A percentile compares a stretch with the other conserved stretches of the same genome.
Conservation (phyloP, 2,797 vertebrate species). For the Lateolabrax maculatus region DNA sequence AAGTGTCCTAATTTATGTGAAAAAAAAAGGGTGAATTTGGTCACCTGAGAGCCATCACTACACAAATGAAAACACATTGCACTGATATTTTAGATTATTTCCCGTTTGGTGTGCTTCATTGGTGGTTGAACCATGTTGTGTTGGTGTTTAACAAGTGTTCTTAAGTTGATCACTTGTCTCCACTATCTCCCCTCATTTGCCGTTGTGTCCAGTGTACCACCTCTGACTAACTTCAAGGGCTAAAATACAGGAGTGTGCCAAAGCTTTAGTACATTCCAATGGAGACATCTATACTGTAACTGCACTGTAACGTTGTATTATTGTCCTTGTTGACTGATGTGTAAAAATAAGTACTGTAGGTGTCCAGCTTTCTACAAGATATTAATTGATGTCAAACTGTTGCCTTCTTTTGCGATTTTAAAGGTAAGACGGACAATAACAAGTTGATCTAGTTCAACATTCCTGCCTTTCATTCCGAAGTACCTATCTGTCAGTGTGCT, state of each 20-base stretch:
- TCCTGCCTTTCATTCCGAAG: constrained; percentile 73
- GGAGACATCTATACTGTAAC: constrained; percentile 83
- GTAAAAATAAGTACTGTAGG: constrained; percentile 72
- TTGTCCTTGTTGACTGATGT: constrained; percentile 65
- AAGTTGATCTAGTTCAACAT: constrained; percentile 68
- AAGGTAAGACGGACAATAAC: constrained; percentile 46
- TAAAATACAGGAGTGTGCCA: constrained; percentile 81
- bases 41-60: constrained; percentile 48
- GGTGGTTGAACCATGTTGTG: constrained; percentile 23
- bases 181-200: constrained; percentile 26
- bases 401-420: constrained; percentile 60
- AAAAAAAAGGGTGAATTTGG: constrained; percentile 8
- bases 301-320: constrained; percentile 75
- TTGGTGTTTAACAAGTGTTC: constrained; percentile 36
- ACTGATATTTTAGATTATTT: constrained; percentile 53
- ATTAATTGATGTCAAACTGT: constrained; percentile 69
- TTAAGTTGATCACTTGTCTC: constrained; percentile 10
- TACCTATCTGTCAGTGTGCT: constrained; percentile 59
- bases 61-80: constrained; percentile 45
- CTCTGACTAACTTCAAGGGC: constrained; percentile 80
- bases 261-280: constrained; percentile 79
- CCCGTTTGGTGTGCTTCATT: constrained; percentile 41
- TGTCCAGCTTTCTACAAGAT: constrained; percentile 66
- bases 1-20: background rate
- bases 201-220: constrained; percentile 37